A percentile compares a stretch with the other conserved stretches of the same genome.
Evolutionary conservation across 2,797 vertebrate species (phyloP).

Genomic region (Galago senegalensis): DNA sequence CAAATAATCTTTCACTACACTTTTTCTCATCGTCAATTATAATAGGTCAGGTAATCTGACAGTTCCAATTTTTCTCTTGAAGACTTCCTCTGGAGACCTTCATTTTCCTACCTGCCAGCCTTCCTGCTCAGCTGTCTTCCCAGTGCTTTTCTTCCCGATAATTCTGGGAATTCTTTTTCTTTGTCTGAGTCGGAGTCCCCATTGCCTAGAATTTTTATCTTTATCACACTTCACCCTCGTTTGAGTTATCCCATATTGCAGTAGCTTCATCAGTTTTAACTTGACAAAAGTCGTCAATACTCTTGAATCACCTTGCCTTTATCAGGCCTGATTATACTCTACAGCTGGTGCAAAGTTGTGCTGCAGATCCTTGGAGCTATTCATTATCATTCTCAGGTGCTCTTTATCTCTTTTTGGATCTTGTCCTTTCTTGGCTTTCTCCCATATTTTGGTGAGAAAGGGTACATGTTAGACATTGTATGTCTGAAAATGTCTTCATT

Average conservation of each 20-base stretch:
- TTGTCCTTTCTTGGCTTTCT: constrained; percentile 31
- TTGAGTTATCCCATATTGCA: not conserved
- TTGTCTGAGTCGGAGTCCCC: not conserved
- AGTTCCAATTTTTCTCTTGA: not conserved
- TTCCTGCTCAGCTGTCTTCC: not conserved
- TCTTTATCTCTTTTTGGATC: not conserved
- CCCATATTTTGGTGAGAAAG: not conserved
- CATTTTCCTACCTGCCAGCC: not conserved
- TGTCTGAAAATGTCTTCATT: not conserved
- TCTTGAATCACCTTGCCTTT: not conserved
- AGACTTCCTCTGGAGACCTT: not conserved
- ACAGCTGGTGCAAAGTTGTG: not conserved
- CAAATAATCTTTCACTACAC: not conserved
- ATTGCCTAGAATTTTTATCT: not conserved
- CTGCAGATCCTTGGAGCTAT: not conserved
- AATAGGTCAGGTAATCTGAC: not conserved
- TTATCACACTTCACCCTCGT: not conserved
- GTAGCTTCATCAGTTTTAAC: not conserved
- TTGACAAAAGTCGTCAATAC: not conserved
- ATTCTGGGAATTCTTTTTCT: not conserved
- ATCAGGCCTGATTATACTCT: not conserved
- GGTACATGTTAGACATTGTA: not conserved
- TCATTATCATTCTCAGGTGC: not conserved
- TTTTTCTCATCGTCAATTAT: not conserved
- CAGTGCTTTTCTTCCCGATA: not conserved